Evolutionary conservation across 2,797 vertebrate genomes (phyloP).

Genomic region (Tokudaia muenninki): DNA sequence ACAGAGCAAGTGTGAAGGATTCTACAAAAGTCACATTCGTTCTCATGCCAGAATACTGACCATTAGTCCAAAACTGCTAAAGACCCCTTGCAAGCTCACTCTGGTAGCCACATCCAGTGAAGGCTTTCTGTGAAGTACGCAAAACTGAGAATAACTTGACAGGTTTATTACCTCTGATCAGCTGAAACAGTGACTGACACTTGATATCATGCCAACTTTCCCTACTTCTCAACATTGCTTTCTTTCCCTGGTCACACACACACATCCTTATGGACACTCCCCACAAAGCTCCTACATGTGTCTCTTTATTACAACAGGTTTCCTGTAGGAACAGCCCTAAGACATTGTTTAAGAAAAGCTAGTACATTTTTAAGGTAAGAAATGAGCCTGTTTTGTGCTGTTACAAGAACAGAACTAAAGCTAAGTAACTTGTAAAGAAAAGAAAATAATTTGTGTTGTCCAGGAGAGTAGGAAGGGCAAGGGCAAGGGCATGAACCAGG

Average conservation of each 20-base stretch:
- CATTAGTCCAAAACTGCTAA: background rate
- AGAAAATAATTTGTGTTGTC: background rate
- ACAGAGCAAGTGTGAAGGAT: background rate
- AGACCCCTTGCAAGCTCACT: background rate
- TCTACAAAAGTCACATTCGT: background rate
- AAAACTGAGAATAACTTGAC: background rate
- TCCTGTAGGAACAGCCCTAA: slow-evolving; percentile 19
- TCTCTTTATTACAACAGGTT: background rate
- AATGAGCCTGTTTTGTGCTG: background rate
- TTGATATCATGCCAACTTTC: background rate
- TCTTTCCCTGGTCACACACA: background rate
- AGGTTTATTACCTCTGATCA: background rate
- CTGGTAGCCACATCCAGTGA: background rate
- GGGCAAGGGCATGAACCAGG: background rate
- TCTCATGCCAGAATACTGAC: background rate
- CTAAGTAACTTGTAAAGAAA: background rate
- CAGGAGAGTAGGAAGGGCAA: background rate
- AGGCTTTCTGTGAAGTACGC: background rate
- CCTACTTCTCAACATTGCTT: background rate
- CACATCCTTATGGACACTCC: background rate
- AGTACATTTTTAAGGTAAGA: slow-evolving; percentile 5
- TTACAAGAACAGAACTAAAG: background rate
- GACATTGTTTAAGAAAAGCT: background rate
- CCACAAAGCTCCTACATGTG: background rate
- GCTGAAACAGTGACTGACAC: background rate